Conservation (phyloP, 2,113 vertebrate species). For the Poeciliopsis retropinna region DNA sequence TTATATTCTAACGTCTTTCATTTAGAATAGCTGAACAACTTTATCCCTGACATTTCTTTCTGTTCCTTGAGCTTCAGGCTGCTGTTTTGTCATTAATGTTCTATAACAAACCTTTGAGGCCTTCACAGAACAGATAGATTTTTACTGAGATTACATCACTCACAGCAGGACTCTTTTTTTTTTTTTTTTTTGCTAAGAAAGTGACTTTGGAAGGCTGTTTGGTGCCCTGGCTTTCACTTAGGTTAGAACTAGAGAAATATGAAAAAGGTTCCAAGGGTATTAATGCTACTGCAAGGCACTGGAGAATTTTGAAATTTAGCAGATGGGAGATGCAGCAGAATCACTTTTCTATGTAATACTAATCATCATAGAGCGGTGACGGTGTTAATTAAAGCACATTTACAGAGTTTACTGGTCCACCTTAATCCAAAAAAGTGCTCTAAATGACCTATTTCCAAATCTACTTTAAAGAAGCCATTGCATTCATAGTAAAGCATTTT, state of each 20-base stretch:
- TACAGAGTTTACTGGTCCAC: slow-evolving; percentile 69
- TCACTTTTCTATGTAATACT: slow-evolving; percentile 50
- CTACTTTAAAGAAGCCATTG: slow-evolving; percentile 61
- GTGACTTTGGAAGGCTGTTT: neutral
- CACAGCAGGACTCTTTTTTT: neutral
- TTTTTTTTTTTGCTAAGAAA: neutral
- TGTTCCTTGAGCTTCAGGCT: neutral
- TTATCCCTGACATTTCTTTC: neutral
- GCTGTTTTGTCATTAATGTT: neutral
- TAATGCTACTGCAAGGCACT: neutral
- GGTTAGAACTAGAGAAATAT: neutral
- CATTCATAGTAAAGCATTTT: slow-evolving; percentile 50
- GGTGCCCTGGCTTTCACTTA: neutral
- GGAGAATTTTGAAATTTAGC: slow-evolving; percentile 23
- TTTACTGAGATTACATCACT: neutral
- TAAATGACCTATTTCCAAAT: slow-evolving; percentile 42
- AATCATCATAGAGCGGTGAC: slow-evolving; percentile 50
- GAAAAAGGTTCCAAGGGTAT: neutral
- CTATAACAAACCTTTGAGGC: neutral
- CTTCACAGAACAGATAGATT: neutral
- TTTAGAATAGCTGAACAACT: neutral
- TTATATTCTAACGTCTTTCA: neutral
- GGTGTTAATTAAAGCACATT: slow-evolving; percentile 77
- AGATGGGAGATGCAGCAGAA: slow-evolving; percentile 54
- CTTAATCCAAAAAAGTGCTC: slow-evolving; percentile 58